phyloP scores from a whole-genome alignment of 2,113 vertebrate species.

The Amphiprion ocellaris region DNA sequence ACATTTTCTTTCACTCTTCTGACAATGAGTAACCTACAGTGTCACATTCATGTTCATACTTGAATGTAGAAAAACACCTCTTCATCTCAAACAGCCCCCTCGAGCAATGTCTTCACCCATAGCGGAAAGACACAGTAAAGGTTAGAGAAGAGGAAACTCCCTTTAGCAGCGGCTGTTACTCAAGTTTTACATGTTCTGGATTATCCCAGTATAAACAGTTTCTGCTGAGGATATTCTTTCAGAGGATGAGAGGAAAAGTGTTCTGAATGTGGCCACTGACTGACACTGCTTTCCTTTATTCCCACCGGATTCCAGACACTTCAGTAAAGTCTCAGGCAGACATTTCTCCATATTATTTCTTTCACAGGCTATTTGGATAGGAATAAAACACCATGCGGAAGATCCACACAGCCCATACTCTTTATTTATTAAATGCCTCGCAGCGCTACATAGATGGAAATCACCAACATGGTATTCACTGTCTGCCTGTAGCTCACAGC shows the following conservation, averaged over 20 bases:
- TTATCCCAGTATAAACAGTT: background rate
- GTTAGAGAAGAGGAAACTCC: conserved; percentile 28
- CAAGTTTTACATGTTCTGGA: background rate
- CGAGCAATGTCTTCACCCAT: conserved; percentile 13
- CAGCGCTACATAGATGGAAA: conserved; percentile 53
- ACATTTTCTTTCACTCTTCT: conserved; percentile 11
- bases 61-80: conserved; percentile 52
- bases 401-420: conserved; percentile 8
- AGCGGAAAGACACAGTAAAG: conserved; percentile 1
- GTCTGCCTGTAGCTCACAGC: conserved; percentile 57
- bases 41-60: conserved; percentile 61
- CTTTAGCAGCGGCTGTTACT: conserved; percentile 10
- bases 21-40: conserved; percentile 25
- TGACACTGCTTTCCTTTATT: conserved; percentile 60
- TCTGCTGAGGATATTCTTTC: background rate
- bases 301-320: conserved; percentile 87
- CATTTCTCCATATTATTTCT: conserved; percentile 85
- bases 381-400: conserved; percentile 7
- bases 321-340: conserved; percentile 88
- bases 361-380: conserved; percentile 81
- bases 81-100: conserved; percentile 29
- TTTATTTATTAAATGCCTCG: conserved; percentile 59
- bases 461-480: conserved; percentile 60
- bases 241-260: background rate
- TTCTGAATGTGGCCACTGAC: background rate